These are phyloP conservation scores for Campylomormyrus numenius DNA, from an alignment of 2,113 vertebrate genomes.

Conservation along the genomic window DNA sequence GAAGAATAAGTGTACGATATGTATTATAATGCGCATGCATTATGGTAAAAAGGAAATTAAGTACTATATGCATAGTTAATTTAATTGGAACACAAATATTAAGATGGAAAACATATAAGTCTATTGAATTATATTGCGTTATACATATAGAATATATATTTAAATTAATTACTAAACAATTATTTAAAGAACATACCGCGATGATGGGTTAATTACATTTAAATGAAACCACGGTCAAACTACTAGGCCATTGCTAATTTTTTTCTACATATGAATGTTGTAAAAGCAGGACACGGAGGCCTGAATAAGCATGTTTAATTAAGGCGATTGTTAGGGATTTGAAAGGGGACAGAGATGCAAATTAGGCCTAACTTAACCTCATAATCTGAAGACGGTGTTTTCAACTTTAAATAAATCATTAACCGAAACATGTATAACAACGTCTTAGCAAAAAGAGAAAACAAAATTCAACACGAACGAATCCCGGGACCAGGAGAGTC, in stretches of 20 bases:
- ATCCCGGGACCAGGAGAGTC: background rate
- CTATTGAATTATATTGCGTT: background rate
- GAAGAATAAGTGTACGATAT: background rate
- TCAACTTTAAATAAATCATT: constrained; percentile 64
- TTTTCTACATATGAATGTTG: constrained; percentile 46
- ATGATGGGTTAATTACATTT: constrained; percentile 18
- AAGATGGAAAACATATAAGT: background rate
- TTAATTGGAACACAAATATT: background rate
- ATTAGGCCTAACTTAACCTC: constrained; percentile 57
- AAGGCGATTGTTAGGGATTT: constrained; percentile 58
- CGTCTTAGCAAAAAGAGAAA: background rate
- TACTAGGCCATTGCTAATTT: constrained; percentile 30
- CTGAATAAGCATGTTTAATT: constrained; percentile 57
- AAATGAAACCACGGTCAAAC: constrained; percentile 9
- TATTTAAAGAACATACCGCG: constrained; percentile 26
- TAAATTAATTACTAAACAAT: constrained; percentile 10
- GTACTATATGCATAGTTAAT: background rate
- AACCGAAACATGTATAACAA: constrained; percentile 37
- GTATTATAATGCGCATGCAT: background rate
- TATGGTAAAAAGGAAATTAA: background rate
- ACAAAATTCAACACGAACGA: background rate
- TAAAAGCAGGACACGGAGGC: constrained; percentile 37
- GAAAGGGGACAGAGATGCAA: constrained; percentile 61
- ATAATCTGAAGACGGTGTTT: constrained; percentile 54
- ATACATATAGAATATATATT: background rate